A percentile compares a stretch with the other conserved stretches of the same genome.
Evolutionary conservation across 1,140 invertebrate species (phyloP).

Genomic region (Cyclina sinensis): DNA sequence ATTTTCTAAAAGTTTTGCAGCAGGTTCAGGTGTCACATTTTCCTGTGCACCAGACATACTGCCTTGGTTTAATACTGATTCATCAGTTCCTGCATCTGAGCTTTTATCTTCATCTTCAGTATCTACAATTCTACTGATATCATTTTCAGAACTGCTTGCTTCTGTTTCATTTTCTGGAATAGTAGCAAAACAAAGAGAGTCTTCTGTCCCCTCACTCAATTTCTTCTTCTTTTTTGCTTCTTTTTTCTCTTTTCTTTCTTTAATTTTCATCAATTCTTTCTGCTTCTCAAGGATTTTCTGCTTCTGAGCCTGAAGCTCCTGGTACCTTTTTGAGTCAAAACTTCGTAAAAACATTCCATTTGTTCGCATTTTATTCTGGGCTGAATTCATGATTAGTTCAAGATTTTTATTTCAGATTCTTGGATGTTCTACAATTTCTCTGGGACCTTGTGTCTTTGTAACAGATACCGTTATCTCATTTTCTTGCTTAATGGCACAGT

Average conservation of each 20-base stretch:
- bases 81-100: too few species aligned
- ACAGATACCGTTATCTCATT: too few species aligned
- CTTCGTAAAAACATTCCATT: slow-evolving; percentile 72
- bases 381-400: slow-evolving; percentile 45
- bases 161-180: slow-evolving; percentile 15
- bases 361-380: slow-evolving; percentile 67
- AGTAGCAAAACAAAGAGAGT: neutral
- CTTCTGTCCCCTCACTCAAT: neutral
- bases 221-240: slow-evolving; percentile 23
- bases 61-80: too few species aligned
- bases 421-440: neutral
- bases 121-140: neutral
- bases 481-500: too few species aligned
- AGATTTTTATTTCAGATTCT: neutral
- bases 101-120: neutral
- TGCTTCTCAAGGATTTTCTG: slow-evolving; percentile 55
- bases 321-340: slow-evolving; percentile 68
- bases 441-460: neutral
- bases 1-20: neutral
- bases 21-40: neutral
- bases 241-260: slow-evolving; percentile 55
- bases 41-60: neutral
- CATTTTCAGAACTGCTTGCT: neutral
- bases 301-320: slow-evolving; percentile 58
- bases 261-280: slow-evolving; percentile 52